Base-by-base conservation (phyloP, 1,140 invertebrate species). In the Marisa cornuarietis region DNA sequence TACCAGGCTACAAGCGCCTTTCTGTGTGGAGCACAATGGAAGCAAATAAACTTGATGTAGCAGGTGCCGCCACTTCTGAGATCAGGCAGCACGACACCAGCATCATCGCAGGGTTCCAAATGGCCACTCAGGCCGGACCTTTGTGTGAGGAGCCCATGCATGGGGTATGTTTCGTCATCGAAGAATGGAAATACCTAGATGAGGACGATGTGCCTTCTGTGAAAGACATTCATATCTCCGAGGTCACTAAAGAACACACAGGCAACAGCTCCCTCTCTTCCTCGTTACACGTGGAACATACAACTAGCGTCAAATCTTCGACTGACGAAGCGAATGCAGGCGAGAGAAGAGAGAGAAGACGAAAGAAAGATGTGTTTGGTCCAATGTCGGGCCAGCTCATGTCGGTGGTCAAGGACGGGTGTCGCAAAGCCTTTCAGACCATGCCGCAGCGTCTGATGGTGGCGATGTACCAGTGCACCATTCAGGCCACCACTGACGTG, bases 121-220 rank as follows among this genome's bases (percentile, higher is more conserved):
- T 99, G 87, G 96, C 96, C 0, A 95, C 96, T 4, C 90, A 95
- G 22, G 94, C 95, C 71, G 98, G 98, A 9, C 96, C 97, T 9
- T 88, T 99, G 26, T 99, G 98, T 92, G 96, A 99, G 89, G 98
- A 99, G 87, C 96, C 97, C 24, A 96, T 99, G 95, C 95, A 95
- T 92, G 97, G 97, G 3, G 96, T 99, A 0, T 96, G 94, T 78
- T 98, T 98, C 91, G 92, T 96, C 81, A 92, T 99, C 5, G 94
- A 97, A 79, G 87, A 95, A 95, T 86, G 89, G 89, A 83, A 87
- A 79, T 80, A 83, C 73, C 78, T 31, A 10, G 51, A 71, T 76
- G 54, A 58, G 11, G 54, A 58, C 11, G 16, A 58, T 58, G 54
- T 14, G 16, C 11, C 54, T 58, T 18, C 11, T 58, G 54, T 18